Evolutionary conservation across 2,113 vertebrate genomes (phyloP), one percentile per base, ranked within the genome.

Genomic region (Zosterops japonicus): DNA sequence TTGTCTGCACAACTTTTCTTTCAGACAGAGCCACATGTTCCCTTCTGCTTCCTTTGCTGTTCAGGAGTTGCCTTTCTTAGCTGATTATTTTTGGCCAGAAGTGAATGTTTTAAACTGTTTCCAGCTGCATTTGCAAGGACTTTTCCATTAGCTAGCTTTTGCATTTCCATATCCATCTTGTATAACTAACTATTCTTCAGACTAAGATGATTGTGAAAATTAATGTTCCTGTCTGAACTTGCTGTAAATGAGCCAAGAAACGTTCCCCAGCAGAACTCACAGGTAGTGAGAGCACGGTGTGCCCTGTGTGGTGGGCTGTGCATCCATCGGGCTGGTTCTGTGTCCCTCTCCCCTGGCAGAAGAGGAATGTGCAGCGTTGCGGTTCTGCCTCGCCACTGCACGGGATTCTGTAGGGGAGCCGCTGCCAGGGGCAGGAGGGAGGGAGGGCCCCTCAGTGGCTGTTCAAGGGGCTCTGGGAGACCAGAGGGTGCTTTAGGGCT

Each of bases 401-500:
- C 67, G 77, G 46, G 47, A 10, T 64, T 83, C 19, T 23, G 23
- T 13, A 19, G 19, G 24, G 41, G 36, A 78, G 5, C 4, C 31
- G 9, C 23, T 57, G 57, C 16, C 14, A 5, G 0, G 8, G 33
- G 11, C 0, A 0, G 15, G 23, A 76, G 41, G 28, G 31, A 36
- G 36, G 36, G 36, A 39, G 36, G 36, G 36, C 13, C 21, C 23
- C 11, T 53, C 36, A 24, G 53, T 1, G 18, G 29, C 60, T 20
- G 19, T 65, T 55, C 33, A 6, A 5, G 21, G 75, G 63, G 20
- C 55, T 46, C 6, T 50, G 42, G 59, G 47, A 59, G 33, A 22
- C 18, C 25, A 50, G 35, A 23, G 81, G 12, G 1, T 36, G 31
- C 3, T n/a, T 80, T n/a, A 33, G 39, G 21, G 12, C 55, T 63